Percentiles rank a stretch among this genome's conserved stretches.
Evolutionary conservation across 1,140 invertebrate species (phyloP).

Genomic region (Oscheius sp.): DNA sequence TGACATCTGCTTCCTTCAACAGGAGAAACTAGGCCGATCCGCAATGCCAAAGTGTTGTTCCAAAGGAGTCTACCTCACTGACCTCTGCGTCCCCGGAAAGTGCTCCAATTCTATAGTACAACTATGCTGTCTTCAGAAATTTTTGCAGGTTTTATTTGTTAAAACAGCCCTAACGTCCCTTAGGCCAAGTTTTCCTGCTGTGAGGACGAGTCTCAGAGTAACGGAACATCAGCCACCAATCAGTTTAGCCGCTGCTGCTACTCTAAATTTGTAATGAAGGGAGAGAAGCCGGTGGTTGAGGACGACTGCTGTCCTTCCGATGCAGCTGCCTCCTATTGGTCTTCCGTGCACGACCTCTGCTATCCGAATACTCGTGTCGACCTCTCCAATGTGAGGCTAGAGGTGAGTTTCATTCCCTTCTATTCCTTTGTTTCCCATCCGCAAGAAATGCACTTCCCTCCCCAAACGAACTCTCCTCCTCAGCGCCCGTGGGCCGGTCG

Average conservation of each 20-base stretch:
- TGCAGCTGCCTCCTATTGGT: slow-evolving; percentile 49
- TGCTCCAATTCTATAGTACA: slow-evolving; percentile 56
- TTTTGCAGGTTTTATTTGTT: slow-evolving; percentile 49
- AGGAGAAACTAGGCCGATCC: slow-evolving; percentile 36
- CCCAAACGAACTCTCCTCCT: no score
- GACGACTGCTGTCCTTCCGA: slow-evolving; percentile 50
- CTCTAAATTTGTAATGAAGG: slow-evolving; percentile 45
- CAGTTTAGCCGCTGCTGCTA: slow-evolving; percentile 55
- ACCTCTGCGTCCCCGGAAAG: slow-evolving; percentile 55
- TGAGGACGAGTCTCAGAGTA: slow-evolving; percentile 44
- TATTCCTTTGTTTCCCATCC: no score
- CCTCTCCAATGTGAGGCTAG: slow-evolving; percentile 48
- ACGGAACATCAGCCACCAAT: slow-evolving; percentile 43
- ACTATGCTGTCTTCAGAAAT: slow-evolving; percentile 59
- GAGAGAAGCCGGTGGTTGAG: slow-evolving; percentile 35
- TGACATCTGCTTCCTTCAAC: slow-evolving; percentile 58
- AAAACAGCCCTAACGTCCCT: neutral
- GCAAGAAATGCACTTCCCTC: no score
- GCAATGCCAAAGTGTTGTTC: slow-evolving; percentile 48
- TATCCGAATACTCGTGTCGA: slow-evolving; percentile 56
- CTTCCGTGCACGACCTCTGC: slow-evolving; percentile 53
- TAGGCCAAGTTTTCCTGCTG: slow-evolving; percentile 55
- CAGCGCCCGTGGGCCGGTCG: neutral
- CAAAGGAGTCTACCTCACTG: slow-evolving; percentile 51
- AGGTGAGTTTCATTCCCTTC: no score